phyloP scores from a whole-genome alignment of 2,888 invertebrate species.

The Microctonus hyperodae region DNA sequence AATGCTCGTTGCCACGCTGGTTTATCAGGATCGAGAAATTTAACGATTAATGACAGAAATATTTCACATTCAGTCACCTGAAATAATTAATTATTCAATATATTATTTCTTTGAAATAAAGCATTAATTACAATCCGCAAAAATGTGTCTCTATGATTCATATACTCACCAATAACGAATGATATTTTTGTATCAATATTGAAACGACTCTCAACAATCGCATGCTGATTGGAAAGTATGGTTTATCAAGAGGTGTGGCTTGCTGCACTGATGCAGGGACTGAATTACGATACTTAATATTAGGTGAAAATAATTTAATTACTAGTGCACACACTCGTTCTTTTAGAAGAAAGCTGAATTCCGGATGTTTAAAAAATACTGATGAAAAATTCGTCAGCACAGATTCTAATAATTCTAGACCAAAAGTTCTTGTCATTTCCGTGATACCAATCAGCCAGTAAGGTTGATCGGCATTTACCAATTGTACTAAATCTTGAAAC shows the following conservation, averaged over 20 bases:
- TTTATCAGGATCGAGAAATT: slow-evolving; percentile 97
- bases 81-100: no score
- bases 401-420: slow-evolving; percentile 92
- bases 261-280: slow-evolving; percentile 70
- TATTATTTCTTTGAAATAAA: no score
- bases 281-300: slow-evolving; percentile 87
- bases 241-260: slow-evolving; percentile 80
- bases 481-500: slow-evolving; percentile 95
- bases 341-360: slow-evolving; percentile 93
- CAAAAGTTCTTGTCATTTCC: slow-evolving; percentile 97
- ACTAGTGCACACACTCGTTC: slow-evolving; percentile 97
- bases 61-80: slow-evolving; percentile 98
- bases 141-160: not conserved
- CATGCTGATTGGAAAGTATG: slow-evolving; percentile 97
- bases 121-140: no score
- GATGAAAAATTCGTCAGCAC: slow-evolving; percentile 86
- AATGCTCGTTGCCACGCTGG: slow-evolving; percentile 96
- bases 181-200: slow-evolving; percentile 92
- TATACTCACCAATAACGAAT: slow-evolving; percentile 79
- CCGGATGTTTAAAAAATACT: slow-evolving; percentile 89
- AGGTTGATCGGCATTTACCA: slow-evolving; percentile 96
- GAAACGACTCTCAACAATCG: slow-evolving; percentile 91
- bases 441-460: slow-evolving; percentile 95
- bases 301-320: slow-evolving; percentile 98
- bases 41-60: slow-evolving; percentile 94